Conservation (phyloP, 2,113 vertebrate genomes). For the Uropsilus gracilis region DNA sequence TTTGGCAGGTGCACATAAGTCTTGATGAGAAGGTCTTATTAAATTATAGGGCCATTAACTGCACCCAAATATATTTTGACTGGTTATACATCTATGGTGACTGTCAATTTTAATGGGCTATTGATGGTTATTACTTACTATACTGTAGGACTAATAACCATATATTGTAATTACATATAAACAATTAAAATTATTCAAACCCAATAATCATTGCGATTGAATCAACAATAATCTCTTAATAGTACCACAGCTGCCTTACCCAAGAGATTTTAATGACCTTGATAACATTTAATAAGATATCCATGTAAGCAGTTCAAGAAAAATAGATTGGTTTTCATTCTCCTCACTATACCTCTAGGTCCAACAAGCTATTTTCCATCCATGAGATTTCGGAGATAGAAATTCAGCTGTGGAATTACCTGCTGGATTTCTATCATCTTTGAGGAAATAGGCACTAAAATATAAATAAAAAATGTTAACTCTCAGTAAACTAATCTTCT, state of each 20-base stretch:
- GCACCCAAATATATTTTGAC: not conserved
- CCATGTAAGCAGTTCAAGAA: conserved; percentile 20
- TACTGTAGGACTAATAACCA: not conserved
- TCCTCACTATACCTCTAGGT: not conserved
- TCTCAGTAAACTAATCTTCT: not conserved
- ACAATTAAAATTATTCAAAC: not conserved
- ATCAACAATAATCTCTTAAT: not conserved
- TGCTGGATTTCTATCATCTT: not conserved
- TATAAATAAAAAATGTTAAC: not conserved
- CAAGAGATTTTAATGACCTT: conserved; percentile 5
- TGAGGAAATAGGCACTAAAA: not conserved
- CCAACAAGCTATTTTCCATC: not conserved
- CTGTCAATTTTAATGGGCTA: not conserved
- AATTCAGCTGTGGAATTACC: not conserved
- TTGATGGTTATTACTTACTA: not conserved
- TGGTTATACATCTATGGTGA: not conserved
- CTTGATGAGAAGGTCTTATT: conserved; percentile 44
- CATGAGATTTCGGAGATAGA: not conserved
- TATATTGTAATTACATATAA: conserved; percentile 11
- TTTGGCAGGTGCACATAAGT: not conserved
- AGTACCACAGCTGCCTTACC: not conserved
- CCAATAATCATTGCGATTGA: not conserved
- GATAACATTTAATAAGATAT: conserved; percentile 1
- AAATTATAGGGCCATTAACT: conserved; percentile 37
- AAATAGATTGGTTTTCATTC: not conserved